Evolutionary conservation across 2,113 vertebrate species (phyloP), one percentile per base, ranked within the genome.

Genomic region (Lepus europaeus): DNA sequence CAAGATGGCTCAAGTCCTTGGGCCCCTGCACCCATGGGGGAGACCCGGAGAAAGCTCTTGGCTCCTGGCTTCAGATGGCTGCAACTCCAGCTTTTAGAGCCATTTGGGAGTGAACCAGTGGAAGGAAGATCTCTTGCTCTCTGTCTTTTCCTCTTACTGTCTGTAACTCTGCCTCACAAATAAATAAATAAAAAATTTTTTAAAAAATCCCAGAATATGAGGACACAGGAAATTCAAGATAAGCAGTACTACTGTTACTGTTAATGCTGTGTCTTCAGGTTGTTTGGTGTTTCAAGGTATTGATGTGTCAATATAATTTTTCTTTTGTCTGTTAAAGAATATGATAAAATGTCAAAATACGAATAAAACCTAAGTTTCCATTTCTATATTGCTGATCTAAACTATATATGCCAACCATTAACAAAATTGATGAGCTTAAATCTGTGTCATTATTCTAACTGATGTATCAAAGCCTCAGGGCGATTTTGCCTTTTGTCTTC

Each of bases 381-480:
- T 72, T 95, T 97, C 91, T 93, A 56, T 49, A 86, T 83, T 87
- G 68, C 87, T 95, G 72, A 74, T 91, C 82, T 94, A 92, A 95
- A 94, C 68, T 93, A 79, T 66, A 86, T 82, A 23, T 14, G 78
- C 27, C 64, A 95, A 84, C 66, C 73, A 89, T 95, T 95, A 95
- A 56, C 66, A 90, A 94, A 94, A 91, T 66, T 70, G 70, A 85
- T 94, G 77, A 91, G 59, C 33, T 95, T 93, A 76, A 80, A 49
- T 94, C 68, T 91, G 45, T 96, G 87, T 76, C 73, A 73, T 95
- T 96, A 56, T 94, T 87, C 95, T 94, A 88, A 93, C 59, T 87
- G 76, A 94, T 94, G 29, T 64, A 68, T 83, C 45, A 19, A 69
- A 94, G 76, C 89, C 63, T 91, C 49, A 33, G 95, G 90, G 73